A percentile compares a stretch with the other conserved stretches of the same genome.
Conservation (phyloP, 2,888 invertebrate genomes). For the Chalcosyrphus nemorum region DNA sequence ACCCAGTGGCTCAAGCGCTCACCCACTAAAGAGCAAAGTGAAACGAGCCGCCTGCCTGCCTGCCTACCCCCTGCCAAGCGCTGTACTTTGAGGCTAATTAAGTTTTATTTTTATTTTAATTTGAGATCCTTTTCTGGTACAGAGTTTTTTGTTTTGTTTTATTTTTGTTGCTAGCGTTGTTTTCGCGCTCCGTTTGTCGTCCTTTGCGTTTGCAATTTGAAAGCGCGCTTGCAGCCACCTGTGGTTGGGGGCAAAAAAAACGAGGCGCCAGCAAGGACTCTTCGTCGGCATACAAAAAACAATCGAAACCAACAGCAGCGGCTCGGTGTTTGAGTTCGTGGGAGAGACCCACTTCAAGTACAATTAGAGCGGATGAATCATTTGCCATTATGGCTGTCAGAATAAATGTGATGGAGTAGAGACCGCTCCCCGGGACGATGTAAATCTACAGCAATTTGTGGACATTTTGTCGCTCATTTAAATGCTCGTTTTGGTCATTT, state of each 20-base stretch:
- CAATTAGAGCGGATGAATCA: constrained; percentile 66
- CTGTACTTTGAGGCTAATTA: constrained; percentile 63
- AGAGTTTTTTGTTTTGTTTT: constrained; percentile 12
- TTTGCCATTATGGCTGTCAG: constrained; percentile 59
- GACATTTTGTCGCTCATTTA: constrained; percentile 39
- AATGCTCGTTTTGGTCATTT: constrained; percentile 44
- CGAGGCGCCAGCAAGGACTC: constrained; percentile 3
- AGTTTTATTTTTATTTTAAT: constrained; percentile 71
- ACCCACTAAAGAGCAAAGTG: constrained; percentile 6
- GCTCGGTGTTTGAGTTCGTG: not conserved
- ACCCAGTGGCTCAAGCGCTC: constrained; percentile 7
- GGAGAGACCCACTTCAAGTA: constrained; percentile 41
- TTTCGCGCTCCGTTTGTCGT: constrained; percentile 58
- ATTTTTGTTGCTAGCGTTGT: constrained; percentile 16
- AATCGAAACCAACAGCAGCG: not conserved
- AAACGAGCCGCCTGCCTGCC: not conserved
- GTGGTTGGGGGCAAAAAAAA: constrained; percentile 15
- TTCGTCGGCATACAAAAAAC: not conserved
- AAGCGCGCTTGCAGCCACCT: constrained; percentile 32
- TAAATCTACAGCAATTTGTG: not conserved
- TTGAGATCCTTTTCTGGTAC: constrained; percentile 39
- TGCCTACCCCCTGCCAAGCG: not conserved
- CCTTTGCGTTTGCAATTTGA: constrained; percentile 55
- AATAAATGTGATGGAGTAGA: constrained; percentile 54
- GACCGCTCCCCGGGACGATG: not conserved